Evolutionary conservation across 1,140 invertebrate species (phyloP).

Genomic region (Scaptomyza montana): DNA sequence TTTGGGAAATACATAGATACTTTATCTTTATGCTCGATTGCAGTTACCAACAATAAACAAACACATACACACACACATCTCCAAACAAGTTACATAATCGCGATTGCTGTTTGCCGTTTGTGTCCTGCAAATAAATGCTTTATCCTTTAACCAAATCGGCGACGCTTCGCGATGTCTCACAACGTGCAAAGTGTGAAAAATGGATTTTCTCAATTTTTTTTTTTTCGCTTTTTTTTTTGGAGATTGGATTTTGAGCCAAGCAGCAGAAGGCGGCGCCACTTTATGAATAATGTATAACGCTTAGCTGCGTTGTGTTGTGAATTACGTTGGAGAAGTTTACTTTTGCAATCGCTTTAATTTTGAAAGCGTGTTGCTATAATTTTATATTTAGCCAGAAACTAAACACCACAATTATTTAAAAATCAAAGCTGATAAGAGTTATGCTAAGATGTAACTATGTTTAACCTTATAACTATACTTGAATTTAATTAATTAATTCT

Average conservation of each 20-base stretch:
- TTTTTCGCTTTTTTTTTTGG: slow-evolving; percentile 18
- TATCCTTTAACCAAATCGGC: slow-evolving; percentile 34
- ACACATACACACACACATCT: slow-evolving; percentile 7
- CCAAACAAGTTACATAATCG: slow-evolving; percentile 44
- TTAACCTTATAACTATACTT: too few species aligned
- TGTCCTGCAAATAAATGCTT: slow-evolving; percentile 47
- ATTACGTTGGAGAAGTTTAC: slow-evolving; percentile 53
- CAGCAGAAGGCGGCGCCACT: slow-evolving; percentile 23
- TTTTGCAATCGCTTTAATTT: slow-evolving; percentile 56
- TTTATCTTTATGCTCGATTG: slow-evolving; percentile 51
- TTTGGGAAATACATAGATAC: slow-evolving; percentile 45
- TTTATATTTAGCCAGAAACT: neutral
- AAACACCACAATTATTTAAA: neutral
- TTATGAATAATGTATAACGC: slow-evolving; percentile 66
- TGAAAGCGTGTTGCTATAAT: slow-evolving; percentile 16
- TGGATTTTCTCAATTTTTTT: slow-evolving; percentile 47
- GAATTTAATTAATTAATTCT: too few species aligned
- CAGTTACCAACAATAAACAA: slow-evolving; percentile 27
- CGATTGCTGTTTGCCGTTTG: slow-evolving; percentile 33
- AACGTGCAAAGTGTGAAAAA: slow-evolving; percentile 67
- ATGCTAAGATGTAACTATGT: too few species aligned
- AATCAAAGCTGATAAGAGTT: too few species aligned
- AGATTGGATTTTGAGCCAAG: slow-evolving; percentile 32
- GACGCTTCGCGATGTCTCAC: slow-evolving; percentile 41
- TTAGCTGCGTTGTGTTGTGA: slow-evolving; percentile 52